Conservation (phyloP, 2,888 invertebrate species). For the Eurytoma adleriae region DNA sequence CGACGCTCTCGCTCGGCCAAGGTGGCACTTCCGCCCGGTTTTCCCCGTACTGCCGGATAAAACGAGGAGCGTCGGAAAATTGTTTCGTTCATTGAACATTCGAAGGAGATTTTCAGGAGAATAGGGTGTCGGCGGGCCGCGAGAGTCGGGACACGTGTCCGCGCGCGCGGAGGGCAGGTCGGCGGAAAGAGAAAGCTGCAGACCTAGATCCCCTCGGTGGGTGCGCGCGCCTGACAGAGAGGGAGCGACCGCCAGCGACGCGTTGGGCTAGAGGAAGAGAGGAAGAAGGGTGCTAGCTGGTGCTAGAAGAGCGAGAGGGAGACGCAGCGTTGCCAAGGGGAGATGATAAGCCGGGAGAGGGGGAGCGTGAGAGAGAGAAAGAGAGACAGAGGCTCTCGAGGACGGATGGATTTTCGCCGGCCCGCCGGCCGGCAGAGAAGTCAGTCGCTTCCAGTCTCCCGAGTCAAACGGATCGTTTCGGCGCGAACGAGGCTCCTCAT, state of each 20-base stretch:
- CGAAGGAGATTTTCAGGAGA: conserved; percentile 15
- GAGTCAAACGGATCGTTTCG: conserved; percentile 67
- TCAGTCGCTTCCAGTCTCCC: conserved; percentile 72
- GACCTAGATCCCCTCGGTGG: conserved; percentile 15
- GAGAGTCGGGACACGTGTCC: conserved; percentile 23
- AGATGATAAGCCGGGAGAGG: conserved; percentile 55
- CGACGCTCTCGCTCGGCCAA: background rate
- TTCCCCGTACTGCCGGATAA: background rate
- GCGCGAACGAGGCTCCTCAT: no score
- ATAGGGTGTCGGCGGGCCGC: background rate
- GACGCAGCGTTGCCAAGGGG: conserved; percentile 39
- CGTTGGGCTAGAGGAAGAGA: background rate
- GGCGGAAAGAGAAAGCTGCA: conserved; percentile 15
- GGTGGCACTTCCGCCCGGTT: background rate
- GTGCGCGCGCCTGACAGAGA: background rate
- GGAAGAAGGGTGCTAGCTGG: conserved; percentile 38
- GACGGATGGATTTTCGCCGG: conserved; percentile 57
- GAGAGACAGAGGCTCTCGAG: conserved; percentile 47
- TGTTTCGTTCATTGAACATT: no score
- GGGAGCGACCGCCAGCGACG: background rate
- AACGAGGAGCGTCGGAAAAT: background rate
- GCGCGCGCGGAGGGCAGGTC: background rate
- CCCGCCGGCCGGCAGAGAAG: conserved; percentile 62
- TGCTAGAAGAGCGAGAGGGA: conserved; percentile 22
- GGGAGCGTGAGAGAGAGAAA: conserved; percentile 7